Base-by-base conservation (phyloP, 2,888 invertebrate species). In the Drosophila emarginata region DNA sequence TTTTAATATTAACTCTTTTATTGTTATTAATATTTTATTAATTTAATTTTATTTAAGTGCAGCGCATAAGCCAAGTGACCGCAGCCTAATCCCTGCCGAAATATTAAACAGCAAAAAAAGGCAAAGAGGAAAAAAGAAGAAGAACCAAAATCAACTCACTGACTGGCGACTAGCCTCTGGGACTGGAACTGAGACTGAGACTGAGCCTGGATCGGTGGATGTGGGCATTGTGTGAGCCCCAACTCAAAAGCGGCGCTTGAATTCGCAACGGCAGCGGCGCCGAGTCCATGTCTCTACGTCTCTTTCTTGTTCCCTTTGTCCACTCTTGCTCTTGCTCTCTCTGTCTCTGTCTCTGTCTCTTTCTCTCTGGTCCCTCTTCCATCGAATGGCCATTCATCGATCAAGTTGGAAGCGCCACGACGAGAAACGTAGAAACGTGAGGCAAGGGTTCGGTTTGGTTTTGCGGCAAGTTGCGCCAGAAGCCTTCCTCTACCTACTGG, bases 401-500 rank as follows among this genome's bases (percentile, higher is more conserved):
- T 85, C 84, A 85, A 88, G 74, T 86, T 80, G 84, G 83, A 85
- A 79, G 83, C 83, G 88, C 88, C 88, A 80, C 82, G 86, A 79
- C 76, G 73, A 86, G 80, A 78, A 36, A 74, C 75, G 60, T 61
- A 40, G 75, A 71, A 80, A 82, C 83, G 86, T 80, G 86, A 74
- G 78, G 79, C 75, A 74, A 26, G 53, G 32, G 32, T 32, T 32
- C 32, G 7, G 32, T 26, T 26, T 0, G 26, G 26, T 4, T 26
- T 32, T 7, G 14, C 28, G 28, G 28, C 9, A 28, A 53, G 53
- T 9, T 26, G n/a, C 23, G 37, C 9, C 57, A 57, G 39, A 57
- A 39, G 57, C 56, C 36, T 36, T 21, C n/a, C 26, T 28, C 54
- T 54, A 18, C 54, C 54, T 36, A 18, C 54, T 14, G 32, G 36